A percentile compares a stretch with the other conserved stretches of the same genome.
Evolutionary conservation across 2,113 vertebrate genomes (phyloP).

Genomic region (Oncorhynchus masou): DNA sequence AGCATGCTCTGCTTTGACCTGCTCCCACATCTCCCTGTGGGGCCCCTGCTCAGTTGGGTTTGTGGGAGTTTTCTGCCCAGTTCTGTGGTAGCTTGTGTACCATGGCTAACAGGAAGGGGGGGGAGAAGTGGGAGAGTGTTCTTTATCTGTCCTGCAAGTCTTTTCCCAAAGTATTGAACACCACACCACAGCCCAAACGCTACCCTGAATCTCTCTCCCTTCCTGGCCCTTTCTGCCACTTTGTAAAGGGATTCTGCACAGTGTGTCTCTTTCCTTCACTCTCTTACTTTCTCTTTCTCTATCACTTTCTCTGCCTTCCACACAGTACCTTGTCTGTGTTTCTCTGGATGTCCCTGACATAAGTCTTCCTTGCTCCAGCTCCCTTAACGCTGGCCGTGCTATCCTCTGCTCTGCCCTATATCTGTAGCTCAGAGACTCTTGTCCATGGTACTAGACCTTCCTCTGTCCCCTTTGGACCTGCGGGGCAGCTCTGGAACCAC

Average conservation of each 20-base stretch:
- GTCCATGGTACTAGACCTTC: constrained; percentile 80
- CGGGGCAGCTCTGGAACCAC: constrained; percentile 83
- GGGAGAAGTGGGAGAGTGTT: constrained; percentile 63
- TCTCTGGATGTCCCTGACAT: constrained; percentile 31
- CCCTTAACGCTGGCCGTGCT: constrained; percentile 17
- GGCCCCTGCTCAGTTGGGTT: constrained; percentile 36
- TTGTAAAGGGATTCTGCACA: constrained; percentile 46
- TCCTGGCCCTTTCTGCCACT: constrained; percentile 46
- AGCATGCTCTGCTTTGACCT: neutral
- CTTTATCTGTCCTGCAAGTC: constrained; percentile 53
- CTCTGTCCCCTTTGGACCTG: constrained; percentile 83
- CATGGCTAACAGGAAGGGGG: constrained; percentile 44
- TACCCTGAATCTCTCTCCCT: constrained; percentile 36
- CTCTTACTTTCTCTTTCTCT: constrained; percentile 12
- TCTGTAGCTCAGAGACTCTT: constrained; percentile 80
- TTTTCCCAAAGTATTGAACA: constrained; percentile 59
- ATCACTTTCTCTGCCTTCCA: constrained; percentile 29
- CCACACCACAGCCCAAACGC: constrained; percentile 12
- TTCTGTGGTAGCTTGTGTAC: constrained; percentile 21
- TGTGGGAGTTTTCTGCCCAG: constrained; percentile 9
- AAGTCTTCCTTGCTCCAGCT: constrained; percentile 28
- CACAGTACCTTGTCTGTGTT: constrained; percentile 18
- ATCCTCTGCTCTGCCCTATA: constrained; percentile 14
- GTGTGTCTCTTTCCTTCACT: constrained; percentile 4
- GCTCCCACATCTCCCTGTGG: constrained; percentile 8